Conservation (phyloP, 2,797 vertebrate species). For the Danionella dracula region DNA sequence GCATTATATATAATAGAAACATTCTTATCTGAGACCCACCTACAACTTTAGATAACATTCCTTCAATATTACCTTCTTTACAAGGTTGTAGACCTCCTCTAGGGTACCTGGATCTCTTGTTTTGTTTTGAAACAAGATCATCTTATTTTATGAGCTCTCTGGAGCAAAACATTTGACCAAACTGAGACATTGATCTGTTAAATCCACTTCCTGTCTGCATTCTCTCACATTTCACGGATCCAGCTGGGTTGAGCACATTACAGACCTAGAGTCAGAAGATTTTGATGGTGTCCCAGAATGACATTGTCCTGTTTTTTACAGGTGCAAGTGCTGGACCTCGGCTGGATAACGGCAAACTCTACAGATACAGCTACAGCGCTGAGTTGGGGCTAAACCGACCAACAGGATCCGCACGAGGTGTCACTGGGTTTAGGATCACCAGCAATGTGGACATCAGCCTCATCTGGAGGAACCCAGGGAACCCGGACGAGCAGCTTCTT, state of each 20-base stretch:
- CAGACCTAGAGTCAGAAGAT: constrained; percentile 1
- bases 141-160: no score
- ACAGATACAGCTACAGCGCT: constrained; percentile 83
- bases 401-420: constrained; percentile 68
- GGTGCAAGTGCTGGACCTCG: constrained; percentile 78
- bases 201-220: no score
- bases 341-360: constrained; percentile 84
- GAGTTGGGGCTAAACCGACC: constrained; percentile 78
- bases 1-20: not conserved
- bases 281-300: constrained; percentile 24
- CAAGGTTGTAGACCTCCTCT: not conserved
- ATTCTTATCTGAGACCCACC: constrained; percentile 25
- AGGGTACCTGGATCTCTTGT: not conserved
- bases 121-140: no score
- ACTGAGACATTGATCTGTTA: no score
- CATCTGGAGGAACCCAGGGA: constrained; percentile 85
- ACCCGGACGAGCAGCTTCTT: constrained; percentile 84
- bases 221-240: constrained; percentile 14
- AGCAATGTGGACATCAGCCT: constrained; percentile 77
- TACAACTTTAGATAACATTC: constrained; percentile 9
- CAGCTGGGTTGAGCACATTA: not conserved
- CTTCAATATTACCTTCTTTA: not conserved
- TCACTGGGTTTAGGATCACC: constrained; percentile 77
- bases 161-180: no score
- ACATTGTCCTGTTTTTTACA: constrained; percentile 62